Conservation (phyloP, 2,797 vertebrate species). For the Phataginus tricuspis region DNA sequence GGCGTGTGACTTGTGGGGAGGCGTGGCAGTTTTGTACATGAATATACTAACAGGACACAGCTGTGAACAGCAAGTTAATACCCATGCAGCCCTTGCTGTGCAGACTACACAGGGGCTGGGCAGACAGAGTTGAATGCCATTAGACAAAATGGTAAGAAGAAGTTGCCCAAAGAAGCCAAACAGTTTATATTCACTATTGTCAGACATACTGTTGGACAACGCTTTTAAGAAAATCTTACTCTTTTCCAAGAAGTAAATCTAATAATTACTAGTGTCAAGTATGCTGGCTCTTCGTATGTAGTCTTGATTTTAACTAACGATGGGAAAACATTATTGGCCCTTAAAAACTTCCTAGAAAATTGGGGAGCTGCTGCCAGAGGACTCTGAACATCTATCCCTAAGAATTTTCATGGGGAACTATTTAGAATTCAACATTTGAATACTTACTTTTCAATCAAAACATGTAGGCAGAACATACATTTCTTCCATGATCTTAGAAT, state of each 20-base stretch:
- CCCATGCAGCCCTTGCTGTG: not conserved
- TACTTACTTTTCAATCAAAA: constrained; percentile 32
- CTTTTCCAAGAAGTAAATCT: constrained; percentile 57
- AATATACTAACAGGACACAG: not conserved
- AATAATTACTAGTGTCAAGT: not conserved
- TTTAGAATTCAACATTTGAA: constrained; percentile 6
- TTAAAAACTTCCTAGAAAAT: constrained; percentile 62
- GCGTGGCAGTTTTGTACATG: not conserved
- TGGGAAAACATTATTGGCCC: constrained; percentile 29
- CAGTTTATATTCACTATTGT: constrained; percentile 34
- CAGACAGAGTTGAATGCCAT: not conserved
- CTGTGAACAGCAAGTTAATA: not conserved
- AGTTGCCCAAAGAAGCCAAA: constrained; percentile 41
- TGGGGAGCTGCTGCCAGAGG: not conserved
- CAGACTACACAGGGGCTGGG: not conserved
- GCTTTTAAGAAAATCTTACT: constrained; percentile 44
- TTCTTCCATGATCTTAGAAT: not conserved
- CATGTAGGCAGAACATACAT: not conserved
- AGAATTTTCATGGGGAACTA: not conserved
- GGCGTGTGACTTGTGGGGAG: not conserved
- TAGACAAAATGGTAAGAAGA: constrained; percentile 13
- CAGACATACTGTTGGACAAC: not conserved
- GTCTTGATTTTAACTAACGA: constrained; percentile 54
- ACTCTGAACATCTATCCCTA: not conserved
- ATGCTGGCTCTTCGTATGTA: not conserved